These are phyloP conservation scores for Apodemus speciosus DNA, from an alignment of 2,113 vertebrate genomes.

Conservation along the genomic window DNA sequence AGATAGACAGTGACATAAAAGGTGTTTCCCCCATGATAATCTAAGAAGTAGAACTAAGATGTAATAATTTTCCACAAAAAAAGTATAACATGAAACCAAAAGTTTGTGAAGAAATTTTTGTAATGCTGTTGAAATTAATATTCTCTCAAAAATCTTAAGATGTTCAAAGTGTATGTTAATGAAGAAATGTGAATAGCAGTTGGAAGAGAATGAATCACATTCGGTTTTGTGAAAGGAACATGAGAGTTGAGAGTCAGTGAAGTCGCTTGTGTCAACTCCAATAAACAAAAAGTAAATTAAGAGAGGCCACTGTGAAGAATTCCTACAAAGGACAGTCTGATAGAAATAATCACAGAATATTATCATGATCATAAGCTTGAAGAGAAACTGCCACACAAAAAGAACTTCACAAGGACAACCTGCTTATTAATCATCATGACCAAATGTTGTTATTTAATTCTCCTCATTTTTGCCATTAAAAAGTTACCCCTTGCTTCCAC, in stretches of 20 bases:
- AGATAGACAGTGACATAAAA: background rate
- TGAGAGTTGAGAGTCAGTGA: background rate
- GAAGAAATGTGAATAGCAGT: background rate
- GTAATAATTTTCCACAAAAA: background rate
- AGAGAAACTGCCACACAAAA: background rate
- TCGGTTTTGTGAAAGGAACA: background rate
- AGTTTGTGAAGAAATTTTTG: background rate
- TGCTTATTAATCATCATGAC: background rate
- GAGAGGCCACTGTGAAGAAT: background rate
- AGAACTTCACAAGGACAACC: background rate
- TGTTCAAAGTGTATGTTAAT: background rate
- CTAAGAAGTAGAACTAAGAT: background rate
- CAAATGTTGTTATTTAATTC: background rate
- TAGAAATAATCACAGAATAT: background rate
- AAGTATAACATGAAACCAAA: background rate
- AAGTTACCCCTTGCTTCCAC: background rate
- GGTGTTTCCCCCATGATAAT: background rate
- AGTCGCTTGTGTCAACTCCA: background rate
- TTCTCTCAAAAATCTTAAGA: constrained; percentile 10
- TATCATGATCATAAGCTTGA: background rate
- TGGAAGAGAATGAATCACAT: background rate
- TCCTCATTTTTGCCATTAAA: background rate
- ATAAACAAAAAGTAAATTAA: background rate
- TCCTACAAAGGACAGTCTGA: background rate
- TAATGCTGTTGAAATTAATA: background rate